Evolutionary conservation across 2,113 vertebrate genomes (phyloP), one percentile per base, ranked within the genome.

Genomic region (Aspiorhynchus laticeps): DNA sequence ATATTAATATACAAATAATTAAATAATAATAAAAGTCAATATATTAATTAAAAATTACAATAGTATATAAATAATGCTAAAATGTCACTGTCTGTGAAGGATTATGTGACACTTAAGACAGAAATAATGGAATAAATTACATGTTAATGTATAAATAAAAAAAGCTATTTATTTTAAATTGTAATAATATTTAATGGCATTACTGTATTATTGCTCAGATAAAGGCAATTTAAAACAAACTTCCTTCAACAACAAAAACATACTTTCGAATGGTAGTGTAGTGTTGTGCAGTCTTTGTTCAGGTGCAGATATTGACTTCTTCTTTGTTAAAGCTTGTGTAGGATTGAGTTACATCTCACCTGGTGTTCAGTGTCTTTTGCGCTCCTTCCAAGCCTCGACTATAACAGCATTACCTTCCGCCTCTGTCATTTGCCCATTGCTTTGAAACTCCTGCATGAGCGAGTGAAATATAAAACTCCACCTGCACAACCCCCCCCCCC

Each of bases 401-500:
- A 26, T 75, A 75, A 75, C 73, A 41, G 2, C n/a, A 28, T 43
- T 43, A 28, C 38, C 36, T 19, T 80, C 17, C 11, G 5, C 73
- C 24, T 80, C 9, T 9, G 11, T 61, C 12, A 24, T 36, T 38
- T 56, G 31, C 19, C 28, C 53, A 61, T 17, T 41, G n/a, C 56
- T 38, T 63, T 43, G 24, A 46, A 81, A n/a, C 78, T 80, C 41
- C 24, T 26, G 73, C 73, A 43, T 65, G 33, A n/a, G 36, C 8
- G 59, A 43, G 59, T 81, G 79, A 81, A 81, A 81, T 43, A 43
- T 81, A 80, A 80, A 56, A 80, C 48, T 63, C 48, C 79, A 75
- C 38, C 59, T 65, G 36, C 59, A 65, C 36, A 63, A n/a, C n/a
- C 28, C 36, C 11, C 33, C 1, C 10, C 12, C 11, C 21, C 41